These are phyloP conservation scores for Bradypodion pumilum DNA, from an alignment of 2,797 vertebrate genomes.

Conservation along the genomic window DNA sequence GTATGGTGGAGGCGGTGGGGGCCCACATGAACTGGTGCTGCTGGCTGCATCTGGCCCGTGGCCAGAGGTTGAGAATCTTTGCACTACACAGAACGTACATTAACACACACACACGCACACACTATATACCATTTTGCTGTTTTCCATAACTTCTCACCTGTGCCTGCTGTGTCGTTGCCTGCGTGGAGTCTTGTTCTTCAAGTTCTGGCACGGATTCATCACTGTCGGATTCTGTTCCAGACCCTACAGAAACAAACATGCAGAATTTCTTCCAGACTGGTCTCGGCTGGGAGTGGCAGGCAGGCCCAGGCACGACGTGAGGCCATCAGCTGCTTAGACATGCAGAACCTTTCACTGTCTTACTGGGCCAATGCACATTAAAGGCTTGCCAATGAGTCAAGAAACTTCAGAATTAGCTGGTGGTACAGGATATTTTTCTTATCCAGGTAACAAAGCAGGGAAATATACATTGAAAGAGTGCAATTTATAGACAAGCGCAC, in stretches of 20 bases:
- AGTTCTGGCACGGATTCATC: conserved; percentile 97
- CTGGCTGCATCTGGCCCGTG: no score
- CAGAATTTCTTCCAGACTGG: rapidly evolving
- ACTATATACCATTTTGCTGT: neutral
- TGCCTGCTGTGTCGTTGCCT: conserved; percentile 96
- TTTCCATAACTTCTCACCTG: conserved; percentile 79
- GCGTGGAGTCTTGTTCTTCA: conserved; percentile 95
- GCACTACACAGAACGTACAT: neutral
- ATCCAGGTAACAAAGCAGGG: neutral
- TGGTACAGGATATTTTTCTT: neutral
- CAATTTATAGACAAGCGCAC: neutral
- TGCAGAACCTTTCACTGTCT: neutral
- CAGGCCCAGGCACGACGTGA: rapidly evolving
- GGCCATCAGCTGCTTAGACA: neutral
- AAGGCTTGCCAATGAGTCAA: neutral
- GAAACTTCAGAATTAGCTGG: rapidly evolving
- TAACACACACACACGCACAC: neutral
- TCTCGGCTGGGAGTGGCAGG: neutral
- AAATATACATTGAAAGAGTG: neutral
- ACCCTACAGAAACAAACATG: conserved; percentile 78
- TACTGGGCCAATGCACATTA: neutral
- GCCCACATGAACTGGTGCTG: no score
- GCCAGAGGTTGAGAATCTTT: no score
- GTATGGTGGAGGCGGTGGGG: no score
- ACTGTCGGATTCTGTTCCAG: conserved; percentile 97